Evolutionary conservation across 2,113 vertebrate genomes (phyloP).

Genomic region (Cyprinodon tularosa): DNA sequence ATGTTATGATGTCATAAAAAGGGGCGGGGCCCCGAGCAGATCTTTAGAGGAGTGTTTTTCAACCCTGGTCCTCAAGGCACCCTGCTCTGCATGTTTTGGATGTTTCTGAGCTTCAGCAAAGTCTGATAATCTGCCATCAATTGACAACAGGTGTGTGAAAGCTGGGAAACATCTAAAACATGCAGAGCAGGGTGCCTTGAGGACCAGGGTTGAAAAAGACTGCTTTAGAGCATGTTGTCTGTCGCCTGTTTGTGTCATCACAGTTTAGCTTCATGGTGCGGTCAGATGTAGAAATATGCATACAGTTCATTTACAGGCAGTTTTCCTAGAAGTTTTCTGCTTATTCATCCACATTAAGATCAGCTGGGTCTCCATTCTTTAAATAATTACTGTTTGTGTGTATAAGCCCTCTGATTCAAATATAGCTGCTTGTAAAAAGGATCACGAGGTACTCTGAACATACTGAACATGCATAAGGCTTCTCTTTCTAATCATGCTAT

Average conservation of each 20-base stretch:
- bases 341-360: constrained; percentile 13
- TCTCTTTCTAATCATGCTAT: background rate
- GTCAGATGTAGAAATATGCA: constrained; percentile 28
- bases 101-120: too few relatives aligned
- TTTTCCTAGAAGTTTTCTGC: constrained; percentile 32
- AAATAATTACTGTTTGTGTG: constrained; percentile 23
- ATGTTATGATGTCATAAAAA: too few relatives aligned
- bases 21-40: too few relatives aligned
- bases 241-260: constrained; percentile 30
- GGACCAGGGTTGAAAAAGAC: too few relatives aligned
- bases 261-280: constrained; percentile 27
- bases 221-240: constrained; percentile 22
- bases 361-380: constrained; percentile 33
- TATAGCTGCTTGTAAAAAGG: background rate
- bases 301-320: constrained; percentile 43
- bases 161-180: too few relatives aligned
- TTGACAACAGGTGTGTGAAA: too few relatives aligned
- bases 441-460: constrained; percentile 2
- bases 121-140: too few relatives aligned
- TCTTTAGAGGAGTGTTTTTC: too few relatives aligned
- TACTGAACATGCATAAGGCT: background rate
- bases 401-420: constrained; percentile 12
- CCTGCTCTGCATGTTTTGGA: too few relatives aligned
- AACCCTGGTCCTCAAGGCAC: too few relatives aligned
- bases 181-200: too few relatives aligned